Evolutionary conservation across 2,113 vertebrate species (phyloP), one percentile per base, ranked within the genome.

Genomic region (Catharus minimus): DNA sequence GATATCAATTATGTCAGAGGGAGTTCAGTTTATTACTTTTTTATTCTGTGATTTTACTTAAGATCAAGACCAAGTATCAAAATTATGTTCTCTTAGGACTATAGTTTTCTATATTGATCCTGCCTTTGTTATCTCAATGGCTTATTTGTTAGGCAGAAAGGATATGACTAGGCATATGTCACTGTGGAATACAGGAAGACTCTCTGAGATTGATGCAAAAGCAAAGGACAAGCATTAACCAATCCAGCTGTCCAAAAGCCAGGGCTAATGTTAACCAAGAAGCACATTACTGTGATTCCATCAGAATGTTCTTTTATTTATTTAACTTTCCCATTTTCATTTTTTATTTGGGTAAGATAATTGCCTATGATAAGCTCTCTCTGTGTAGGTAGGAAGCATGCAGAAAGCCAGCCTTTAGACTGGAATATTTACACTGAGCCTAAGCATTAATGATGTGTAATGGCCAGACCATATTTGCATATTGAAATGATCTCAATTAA

Each of bases 311-410:
- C 96, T 96, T 97, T 96, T 98, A 97, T 98, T 97, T 98, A 97
- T 97, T 98, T 97, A 97, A 98, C 96, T 97, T 98, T 97, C 93
- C 96, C 96, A 97, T 97, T 98, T 97, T 97, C 97, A 94, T 94
- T 96, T 97, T 97, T 97, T 98, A 97, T 98, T 98, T 98, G 97
- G 96, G 96, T 96, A 97, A 98, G 97, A 98, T 98, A 98, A 98
- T 98, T 98, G 97, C 95, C 86, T 97, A 46, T 65, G 97, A 98
- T 97, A 98, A 98, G 96, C 97, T 90, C 78, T 91, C 84, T 94
- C 91, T 94, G 88, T 92, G 89, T 89, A 97, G 94, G 87, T 27
- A 90, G 74, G 75, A 93, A 61, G 94, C 95, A 96, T 96, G 93
- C 94, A 96, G 95, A 97, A 96, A 77, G 67, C 55, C 33, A 47